A percentile compares a stretch with the other conserved stretches of the same genome.
These are phyloP conservation scores for Cisticola juncidis DNA, from an alignment of 2,113 vertebrate species.

Conservation along the genomic window DNA sequence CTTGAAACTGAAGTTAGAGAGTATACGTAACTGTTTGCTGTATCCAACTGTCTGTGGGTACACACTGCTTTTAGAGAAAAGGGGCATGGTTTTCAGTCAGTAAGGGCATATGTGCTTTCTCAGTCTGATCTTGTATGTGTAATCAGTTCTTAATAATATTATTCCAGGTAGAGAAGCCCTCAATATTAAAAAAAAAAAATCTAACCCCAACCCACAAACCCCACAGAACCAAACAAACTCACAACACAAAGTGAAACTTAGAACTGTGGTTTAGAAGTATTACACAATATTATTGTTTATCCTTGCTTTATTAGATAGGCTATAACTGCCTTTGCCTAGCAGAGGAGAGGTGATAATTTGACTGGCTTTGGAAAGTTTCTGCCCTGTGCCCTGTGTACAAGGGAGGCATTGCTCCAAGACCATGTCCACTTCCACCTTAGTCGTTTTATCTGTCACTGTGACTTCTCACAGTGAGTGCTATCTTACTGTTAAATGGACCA, in stretches of 20 bases:
- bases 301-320: neutral
- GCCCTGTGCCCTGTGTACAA: neutral
- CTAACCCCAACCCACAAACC: neutral
- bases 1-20: neutral
- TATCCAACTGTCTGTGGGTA: fast-evolving
- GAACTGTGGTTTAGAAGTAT: neutral
- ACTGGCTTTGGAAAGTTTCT: neutral
- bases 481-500: neutral
- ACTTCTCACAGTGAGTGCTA: neutral
- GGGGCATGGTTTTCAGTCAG: neutral
- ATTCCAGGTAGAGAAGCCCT: neutral
- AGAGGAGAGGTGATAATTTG: neutral
- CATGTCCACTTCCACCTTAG: neutral
- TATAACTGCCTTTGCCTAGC: neutral
- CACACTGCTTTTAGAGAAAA: neutral
- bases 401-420: neutral
- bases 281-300: neutral
- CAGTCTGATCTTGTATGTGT: neutral
- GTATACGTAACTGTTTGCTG: neutral
- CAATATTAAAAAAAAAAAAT: neutral
- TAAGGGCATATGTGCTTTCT: neutral
- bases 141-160: neutral
- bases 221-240: neutral
- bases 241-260: neutral
- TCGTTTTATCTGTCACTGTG: neutral